A percentile compares a stretch with the other conserved stretches of the same genome.
Evolutionary conservation across 2,888 invertebrate genomes (phyloP).

Genomic region (Disparrhopalites patrizii): DNA sequence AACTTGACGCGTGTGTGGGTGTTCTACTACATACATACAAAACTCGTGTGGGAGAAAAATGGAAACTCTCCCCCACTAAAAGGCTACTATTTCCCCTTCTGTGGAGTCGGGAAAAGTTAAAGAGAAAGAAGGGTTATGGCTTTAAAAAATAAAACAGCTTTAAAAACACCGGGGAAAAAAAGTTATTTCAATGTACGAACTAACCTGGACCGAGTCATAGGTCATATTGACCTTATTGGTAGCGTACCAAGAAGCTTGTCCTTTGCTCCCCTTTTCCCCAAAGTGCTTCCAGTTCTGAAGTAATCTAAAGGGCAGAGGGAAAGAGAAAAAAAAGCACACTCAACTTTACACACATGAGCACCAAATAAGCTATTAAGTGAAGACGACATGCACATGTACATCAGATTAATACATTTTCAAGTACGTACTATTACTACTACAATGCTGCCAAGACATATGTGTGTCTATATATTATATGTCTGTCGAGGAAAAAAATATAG

Average conservation of each 20-base stretch:
- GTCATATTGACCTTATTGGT: slow-evolving; percentile 74
- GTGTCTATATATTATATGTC: background rate
- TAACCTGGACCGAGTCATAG: slow-evolving; percentile 64
- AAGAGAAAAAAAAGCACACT: slow-evolving; percentile 23
- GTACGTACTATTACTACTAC: too few species aligned
- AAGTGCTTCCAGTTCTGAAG: slow-evolving; percentile 77
- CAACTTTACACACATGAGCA: background rate
- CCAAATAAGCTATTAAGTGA: background rate
- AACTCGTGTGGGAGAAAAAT: too few species aligned
- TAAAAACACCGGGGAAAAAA: background rate
- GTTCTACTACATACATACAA: too few species aligned
- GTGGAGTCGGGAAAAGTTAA: too few species aligned
- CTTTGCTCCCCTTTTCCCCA: slow-evolving; percentile 61
- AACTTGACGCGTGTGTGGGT: too few species aligned
- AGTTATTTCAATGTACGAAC: background rate
- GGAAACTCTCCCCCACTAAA: too few species aligned
- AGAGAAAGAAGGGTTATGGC: background rate
- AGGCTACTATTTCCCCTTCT: too few species aligned
- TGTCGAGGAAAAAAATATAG: background rate
- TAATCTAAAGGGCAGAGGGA: slow-evolving; percentile 56
- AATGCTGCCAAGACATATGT: too few species aligned
- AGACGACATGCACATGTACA: background rate
- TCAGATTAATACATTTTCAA: background rate
- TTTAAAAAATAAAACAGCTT: background rate
- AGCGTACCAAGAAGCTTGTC: slow-evolving; percentile 51